These are phyloP conservation scores for Hippocampus comes DNA, from an alignment of 2,113 vertebrate genomes.

Conservation along the genomic window DNA sequence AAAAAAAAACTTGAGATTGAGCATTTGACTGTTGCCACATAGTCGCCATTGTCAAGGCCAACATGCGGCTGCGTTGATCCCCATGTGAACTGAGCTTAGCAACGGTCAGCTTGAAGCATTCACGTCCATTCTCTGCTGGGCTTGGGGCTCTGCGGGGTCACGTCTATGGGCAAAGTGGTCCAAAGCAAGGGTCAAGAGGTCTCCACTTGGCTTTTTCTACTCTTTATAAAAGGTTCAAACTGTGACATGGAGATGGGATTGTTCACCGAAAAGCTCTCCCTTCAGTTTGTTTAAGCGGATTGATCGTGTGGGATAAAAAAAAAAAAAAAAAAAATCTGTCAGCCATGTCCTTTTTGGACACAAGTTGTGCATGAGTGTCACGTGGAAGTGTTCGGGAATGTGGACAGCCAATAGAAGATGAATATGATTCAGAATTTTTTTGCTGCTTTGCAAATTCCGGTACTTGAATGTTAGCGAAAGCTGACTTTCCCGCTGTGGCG, in stretches of 20 bases:
- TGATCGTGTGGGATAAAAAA: slow-evolving; percentile 45
- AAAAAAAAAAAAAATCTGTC: neutral
- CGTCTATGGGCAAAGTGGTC: slow-evolving; percentile 19
- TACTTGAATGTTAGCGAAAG: too few species aligned
- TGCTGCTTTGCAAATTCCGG: too few species aligned
- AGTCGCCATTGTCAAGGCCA: slow-evolving; percentile 58
- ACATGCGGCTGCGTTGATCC: slow-evolving; percentile 33
- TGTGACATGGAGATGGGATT: slow-evolving; percentile 28
- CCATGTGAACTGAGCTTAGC: slow-evolving; percentile 49
- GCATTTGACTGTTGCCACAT: slow-evolving; percentile 34
- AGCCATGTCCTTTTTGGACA: neutral
- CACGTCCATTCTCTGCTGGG: slow-evolving; percentile 9
- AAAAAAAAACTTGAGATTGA: neutral
- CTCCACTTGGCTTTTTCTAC: slow-evolving; percentile 37
- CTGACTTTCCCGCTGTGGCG: too few species aligned
- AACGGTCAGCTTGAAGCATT: slow-evolving; percentile 9
- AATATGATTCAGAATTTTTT: too few species aligned
- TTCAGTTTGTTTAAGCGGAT: slow-evolving; percentile 34
- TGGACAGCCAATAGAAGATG: too few species aligned
- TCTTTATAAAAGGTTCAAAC: slow-evolving; percentile 37
- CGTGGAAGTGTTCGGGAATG: too few species aligned
- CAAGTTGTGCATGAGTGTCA: neutral
- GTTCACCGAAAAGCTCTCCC: slow-evolving; percentile 39
- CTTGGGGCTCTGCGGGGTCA: slow-evolving; percentile 35
- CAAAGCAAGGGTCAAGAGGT: slow-evolving; percentile 52